Base-by-base conservation (phyloP, 2,797 vertebrate genomes). In the Phataginus tricuspis region DNA sequence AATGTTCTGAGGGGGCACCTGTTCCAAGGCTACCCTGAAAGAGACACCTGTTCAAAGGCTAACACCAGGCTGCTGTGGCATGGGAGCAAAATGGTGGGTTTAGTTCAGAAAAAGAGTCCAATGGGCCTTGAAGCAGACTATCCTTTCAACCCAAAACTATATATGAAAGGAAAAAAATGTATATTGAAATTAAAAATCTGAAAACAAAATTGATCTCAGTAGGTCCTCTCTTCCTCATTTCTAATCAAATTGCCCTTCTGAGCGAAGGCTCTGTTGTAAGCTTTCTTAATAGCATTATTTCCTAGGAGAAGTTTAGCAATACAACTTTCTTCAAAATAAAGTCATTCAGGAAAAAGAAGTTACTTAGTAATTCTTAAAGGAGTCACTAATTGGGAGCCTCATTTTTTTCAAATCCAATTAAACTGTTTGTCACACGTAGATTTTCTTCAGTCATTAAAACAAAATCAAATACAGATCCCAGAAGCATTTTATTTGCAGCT, bases 401-500 rank as follows among this genome's bases (percentile, higher is more conserved):
- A 0, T 13, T 95, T 86, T 96, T 59, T 83, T 89, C 29, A 93
- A 7, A 12, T 12, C 69, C 29, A 88, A 90, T 2, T 5, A 74
- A 93, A 91, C 23, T 14, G 19, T 68, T 64, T 74, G 3, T 19
- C 19, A 49, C 4, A 8, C 45, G 15, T 27, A 27, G 3, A 69
- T 94, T 96, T 92, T 96, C 72, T 92, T 83, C 16, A 10, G 21
- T 88, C 39, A 14, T 72, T 39, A 25, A 63, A 42, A 83, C 10
- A 59, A 37, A 96, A 59, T 15, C 3, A 34, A 91, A 31, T 57
- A 11, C 31, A 79, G 7, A 45, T 39, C 4, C 19, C 31, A 29
- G 4, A 29, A 90, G 29, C n/a, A 89, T 93, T 91, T 18, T 51
- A 51, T 1, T 37, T 95, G 10, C 15, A 91, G 87, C 51, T 74